Conservation (phyloP, 30 jellyfish, hydroid and myxozoan genomes). For the Nemopilema nomurai region DNA sequence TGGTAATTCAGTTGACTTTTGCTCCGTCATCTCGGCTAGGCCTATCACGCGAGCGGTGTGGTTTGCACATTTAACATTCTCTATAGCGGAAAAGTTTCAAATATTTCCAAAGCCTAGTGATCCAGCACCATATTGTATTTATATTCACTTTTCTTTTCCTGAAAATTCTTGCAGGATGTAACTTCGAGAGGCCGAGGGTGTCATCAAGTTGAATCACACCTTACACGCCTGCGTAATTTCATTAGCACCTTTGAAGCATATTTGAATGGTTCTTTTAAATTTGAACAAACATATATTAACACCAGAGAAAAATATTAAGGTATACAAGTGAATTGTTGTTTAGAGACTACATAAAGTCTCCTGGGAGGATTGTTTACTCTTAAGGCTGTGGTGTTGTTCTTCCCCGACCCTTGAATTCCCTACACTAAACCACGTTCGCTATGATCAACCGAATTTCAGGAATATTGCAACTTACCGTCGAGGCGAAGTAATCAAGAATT, state of each 20-base stretch:
- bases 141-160: neutral
- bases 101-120: too few species aligned
- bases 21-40: neutral
- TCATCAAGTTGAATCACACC: neutral
- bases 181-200: neutral
- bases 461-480: too few species aligned
- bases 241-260: neutral
- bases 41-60: neutral
- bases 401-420: neutral
- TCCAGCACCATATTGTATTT: neutral
- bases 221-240: neutral
- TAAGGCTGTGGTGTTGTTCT: neutral
- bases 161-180: neutral
- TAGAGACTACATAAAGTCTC: neutral
- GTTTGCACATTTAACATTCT: neutral
- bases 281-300: too few species aligned
- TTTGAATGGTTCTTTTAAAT: too few species aligned
- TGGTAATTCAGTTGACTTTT: neutral
- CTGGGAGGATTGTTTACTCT: neutral
- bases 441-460: too few species aligned
- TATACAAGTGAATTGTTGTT: too few species aligned
- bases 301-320: too few species aligned
- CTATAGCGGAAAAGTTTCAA: neutral
- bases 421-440: too few species aligned
- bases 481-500: neutral